A percentile compares a stretch with the other conserved stretches of the same genome.
Conservation (phyloP, 1,140 invertebrate species). For the Linepithema humile region DNA sequence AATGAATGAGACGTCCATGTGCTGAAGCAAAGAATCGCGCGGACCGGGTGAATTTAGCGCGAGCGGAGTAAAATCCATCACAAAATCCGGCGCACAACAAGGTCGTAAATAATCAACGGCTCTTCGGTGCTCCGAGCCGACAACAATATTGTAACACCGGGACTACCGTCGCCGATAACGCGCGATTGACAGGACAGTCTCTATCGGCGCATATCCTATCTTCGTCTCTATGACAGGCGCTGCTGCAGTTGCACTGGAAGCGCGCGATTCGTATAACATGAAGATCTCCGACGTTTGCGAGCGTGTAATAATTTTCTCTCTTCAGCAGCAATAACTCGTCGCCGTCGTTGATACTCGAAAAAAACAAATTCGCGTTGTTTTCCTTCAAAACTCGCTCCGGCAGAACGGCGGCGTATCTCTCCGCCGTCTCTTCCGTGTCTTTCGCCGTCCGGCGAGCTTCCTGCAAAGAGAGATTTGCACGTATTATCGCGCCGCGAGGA, state of each 20-base stretch:
- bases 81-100: conserved; percentile 23
- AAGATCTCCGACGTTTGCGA: conserved; percentile 71
- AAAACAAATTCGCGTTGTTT: conserved; percentile 70
- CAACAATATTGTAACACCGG: conserved; percentile 51
- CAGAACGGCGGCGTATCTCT: conserved; percentile 51
- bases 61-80: conserved; percentile 22
- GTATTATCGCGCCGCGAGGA: not conserved
- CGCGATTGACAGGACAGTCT: conserved; percentile 42
- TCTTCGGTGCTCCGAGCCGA: conserved; percentile 33
- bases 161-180: conserved; percentile 9
- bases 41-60: conserved; percentile 6
- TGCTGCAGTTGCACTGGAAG: conserved; percentile 65
- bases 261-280: conserved; percentile 71
- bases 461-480: conserved; percentile 15
- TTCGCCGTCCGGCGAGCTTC: conserved; percentile 8
- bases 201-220: conserved; percentile 43
- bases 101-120: conserved; percentile 47
- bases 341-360: conserved; percentile 67
- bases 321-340: conserved; percentile 69
- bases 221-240: conserved; percentile 53
- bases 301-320: conserved; percentile 61
- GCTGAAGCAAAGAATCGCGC: conserved; percentile 14
- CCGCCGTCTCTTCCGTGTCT: conserved; percentile 32
- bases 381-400: conserved; percentile 63
- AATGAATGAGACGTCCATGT: conserved; percentile 12